Percentiles rank a stretch among this genome's conserved stretches.
Evolutionary conservation across 2,888 invertebrate genomes (phyloP).

Genomic region (Bimastos eiseni): DNA sequence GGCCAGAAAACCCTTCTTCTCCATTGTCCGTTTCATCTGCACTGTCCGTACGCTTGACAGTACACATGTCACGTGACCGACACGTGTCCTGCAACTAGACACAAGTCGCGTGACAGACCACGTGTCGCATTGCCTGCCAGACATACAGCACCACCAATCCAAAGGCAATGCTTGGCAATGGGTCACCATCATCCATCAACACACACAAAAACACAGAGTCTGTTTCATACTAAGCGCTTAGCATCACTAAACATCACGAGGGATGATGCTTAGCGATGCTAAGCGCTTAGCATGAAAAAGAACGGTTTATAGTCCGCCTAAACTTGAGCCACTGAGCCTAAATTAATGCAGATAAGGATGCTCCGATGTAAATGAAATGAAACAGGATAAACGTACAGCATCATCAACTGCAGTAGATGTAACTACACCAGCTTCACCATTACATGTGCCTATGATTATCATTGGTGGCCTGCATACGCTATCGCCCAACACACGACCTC

Average conservation of each 20-base stretch:
- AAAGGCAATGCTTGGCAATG: background rate
- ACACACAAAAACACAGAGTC: no score
- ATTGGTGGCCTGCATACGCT: background rate
- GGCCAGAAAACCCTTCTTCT: no score
- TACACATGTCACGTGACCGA: background rate
- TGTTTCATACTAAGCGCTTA: slow-evolving; percentile 13
- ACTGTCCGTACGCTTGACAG: background rate
- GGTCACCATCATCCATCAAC: slow-evolving; percentile 8
- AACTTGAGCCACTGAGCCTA: background rate
- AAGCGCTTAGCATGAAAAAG: background rate
- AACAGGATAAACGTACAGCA: background rate
- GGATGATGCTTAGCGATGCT: background rate
- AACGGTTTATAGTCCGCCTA: no score
- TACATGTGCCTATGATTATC: background rate
- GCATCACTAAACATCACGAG: background rate
- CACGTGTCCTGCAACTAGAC: background rate
- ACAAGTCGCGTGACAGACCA: background rate
- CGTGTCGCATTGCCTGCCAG: background rate
- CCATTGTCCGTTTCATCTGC: no score
- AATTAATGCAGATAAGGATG: background rate
- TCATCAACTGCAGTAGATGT: background rate
- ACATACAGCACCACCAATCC: background rate
- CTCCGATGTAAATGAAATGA: background rate
- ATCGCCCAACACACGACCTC: background rate
- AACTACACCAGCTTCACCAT: background rate